A percentile compares a stretch with the other conserved stretches of the same genome.
Conservation (phyloP, 2,888 invertebrate species). For the Tupiocoris notatus region DNA sequence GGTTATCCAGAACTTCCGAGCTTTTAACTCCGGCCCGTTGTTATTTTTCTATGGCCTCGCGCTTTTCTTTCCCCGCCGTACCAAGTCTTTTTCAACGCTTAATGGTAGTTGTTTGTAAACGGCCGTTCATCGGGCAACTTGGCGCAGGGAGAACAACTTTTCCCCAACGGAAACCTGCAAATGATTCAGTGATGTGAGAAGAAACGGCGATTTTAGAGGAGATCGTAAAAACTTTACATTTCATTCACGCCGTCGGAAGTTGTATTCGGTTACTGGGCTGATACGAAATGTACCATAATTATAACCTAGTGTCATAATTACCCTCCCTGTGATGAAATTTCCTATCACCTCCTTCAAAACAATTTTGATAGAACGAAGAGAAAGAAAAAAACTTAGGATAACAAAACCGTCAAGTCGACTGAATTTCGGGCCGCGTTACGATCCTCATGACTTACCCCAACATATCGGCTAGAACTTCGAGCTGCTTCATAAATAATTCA, state of each 20-base stretch:
- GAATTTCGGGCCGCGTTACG: constrained; percentile 1
- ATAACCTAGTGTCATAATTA: too few relatives aligned
- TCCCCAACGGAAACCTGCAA: not conserved
- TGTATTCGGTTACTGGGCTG: too few relatives aligned
- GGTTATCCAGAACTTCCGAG: constrained; percentile 35
- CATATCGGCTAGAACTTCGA: not conserved
- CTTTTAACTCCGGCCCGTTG: constrained; percentile 30
- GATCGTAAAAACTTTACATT: not conserved
- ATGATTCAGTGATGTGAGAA: not conserved
- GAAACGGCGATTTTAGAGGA: not conserved
- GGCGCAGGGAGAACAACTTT: not conserved
- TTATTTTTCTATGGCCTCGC: constrained; percentile 13
- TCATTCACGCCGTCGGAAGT: too few relatives aligned
- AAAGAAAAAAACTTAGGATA: not conserved
- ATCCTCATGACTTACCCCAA: constrained; percentile 11
- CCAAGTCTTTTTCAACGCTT: not conserved
- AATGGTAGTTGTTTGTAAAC: constrained; percentile 23
- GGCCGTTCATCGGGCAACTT: constrained; percentile 7
- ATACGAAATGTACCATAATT: too few relatives aligned
- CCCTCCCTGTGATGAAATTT: too few relatives aligned
- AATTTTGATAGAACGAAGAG: too few relatives aligned
- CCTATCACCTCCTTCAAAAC: too few relatives aligned
- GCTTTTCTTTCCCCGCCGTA: not conserved
- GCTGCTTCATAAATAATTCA: constrained; percentile 27
- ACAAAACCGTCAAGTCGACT: not conserved